These are phyloP conservation scores for Lerista edwardsae DNA, from an alignment of 2,797 vertebrate genomes.

Conservation along the genomic window DNA sequence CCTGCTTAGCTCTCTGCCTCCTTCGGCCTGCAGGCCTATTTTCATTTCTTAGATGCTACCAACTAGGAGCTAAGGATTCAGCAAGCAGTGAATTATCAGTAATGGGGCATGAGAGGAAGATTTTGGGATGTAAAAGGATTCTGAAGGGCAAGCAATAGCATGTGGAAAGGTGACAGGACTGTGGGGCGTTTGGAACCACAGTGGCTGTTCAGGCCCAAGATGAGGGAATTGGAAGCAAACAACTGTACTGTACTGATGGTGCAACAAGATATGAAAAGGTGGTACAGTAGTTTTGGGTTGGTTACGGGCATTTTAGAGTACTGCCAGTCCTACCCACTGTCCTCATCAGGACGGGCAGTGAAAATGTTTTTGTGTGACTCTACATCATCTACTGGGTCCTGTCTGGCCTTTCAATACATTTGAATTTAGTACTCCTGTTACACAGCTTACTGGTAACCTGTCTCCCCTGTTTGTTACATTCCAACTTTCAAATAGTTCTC, in stretches of 20 bases:
- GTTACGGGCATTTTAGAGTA: not conserved
- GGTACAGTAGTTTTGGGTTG: not conserved
- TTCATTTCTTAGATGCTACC: too few species aligned
- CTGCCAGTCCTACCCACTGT: not conserved
- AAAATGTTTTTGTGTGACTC: not conserved
- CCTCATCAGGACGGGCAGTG: too few species aligned
- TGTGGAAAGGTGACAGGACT: not conserved
- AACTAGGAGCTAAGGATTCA: too few species aligned
- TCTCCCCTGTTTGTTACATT: not conserved
- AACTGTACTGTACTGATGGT: not conserved
- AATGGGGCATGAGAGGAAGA: too few species aligned
- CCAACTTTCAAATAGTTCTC: not conserved
- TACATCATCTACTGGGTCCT: not conserved
- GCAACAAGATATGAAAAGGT: not conserved
- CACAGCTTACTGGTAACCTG: not conserved
- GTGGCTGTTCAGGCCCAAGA: not conserved
- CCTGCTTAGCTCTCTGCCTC: too few species aligned
- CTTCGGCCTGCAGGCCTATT: too few species aligned
- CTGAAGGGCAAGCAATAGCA: not conserved
- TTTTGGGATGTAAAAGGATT: not conserved
- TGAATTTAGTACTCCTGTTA: not conserved
- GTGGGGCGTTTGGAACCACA: not conserved
- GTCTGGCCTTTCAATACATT: not conserved
- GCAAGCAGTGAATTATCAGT: not conserved
- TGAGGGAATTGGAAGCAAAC: not conserved